phyloP scores from a whole-genome alignment of 2,113 vertebrate species.

The Callionymus lyra region DNA sequence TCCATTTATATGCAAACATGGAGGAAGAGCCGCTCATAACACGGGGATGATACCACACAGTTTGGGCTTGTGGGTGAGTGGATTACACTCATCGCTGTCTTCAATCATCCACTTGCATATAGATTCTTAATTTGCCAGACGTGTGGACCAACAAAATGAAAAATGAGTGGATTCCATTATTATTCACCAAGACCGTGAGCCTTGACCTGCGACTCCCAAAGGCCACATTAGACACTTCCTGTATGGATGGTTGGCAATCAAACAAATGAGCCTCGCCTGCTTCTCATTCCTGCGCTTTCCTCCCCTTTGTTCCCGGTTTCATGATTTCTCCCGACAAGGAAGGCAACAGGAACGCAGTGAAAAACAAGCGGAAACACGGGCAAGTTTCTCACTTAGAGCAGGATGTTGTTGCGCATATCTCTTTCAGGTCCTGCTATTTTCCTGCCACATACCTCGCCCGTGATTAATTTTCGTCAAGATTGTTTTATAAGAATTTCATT shows the following conservation, averaged over 20 bases:
- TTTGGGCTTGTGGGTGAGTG: constrained; percentile 10
- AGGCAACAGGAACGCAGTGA: constrained; percentile 48
- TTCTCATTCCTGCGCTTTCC: constrained; percentile 3
- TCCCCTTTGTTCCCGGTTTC: constrained; percentile 5
- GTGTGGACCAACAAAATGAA: neutral
- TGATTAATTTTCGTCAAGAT: constrained; percentile 63
- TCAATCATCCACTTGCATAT: neutral
- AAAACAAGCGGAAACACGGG: constrained; percentile 70
- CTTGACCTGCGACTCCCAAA: constrained; percentile 29
- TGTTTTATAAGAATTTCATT: constrained; percentile 56
- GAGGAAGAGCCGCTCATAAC: neutral
- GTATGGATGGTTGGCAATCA: constrained; percentile 25
- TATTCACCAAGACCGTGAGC: constrained; percentile 14
- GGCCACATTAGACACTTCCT: constrained; percentile 56
- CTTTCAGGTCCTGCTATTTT: constrained; percentile 54
- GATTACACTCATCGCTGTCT: constrained; percentile 12
- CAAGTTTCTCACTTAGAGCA: constrained; percentile 66
- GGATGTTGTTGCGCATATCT: constrained; percentile 45
- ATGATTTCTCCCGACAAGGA: constrained; percentile 45
- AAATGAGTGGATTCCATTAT: constrained; percentile 11
- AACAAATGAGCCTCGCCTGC: constrained; percentile 18
- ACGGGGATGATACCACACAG: neutral
- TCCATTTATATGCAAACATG: constrained; percentile 22
- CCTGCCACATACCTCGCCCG: constrained; percentile 45
- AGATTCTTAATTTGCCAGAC: neutral